A percentile compares a stretch with the other conserved stretches of the same genome.
phyloP scores from a whole-genome alignment of 2,888 invertebrate species.

The Eumacrocentrus americanus region DNA sequence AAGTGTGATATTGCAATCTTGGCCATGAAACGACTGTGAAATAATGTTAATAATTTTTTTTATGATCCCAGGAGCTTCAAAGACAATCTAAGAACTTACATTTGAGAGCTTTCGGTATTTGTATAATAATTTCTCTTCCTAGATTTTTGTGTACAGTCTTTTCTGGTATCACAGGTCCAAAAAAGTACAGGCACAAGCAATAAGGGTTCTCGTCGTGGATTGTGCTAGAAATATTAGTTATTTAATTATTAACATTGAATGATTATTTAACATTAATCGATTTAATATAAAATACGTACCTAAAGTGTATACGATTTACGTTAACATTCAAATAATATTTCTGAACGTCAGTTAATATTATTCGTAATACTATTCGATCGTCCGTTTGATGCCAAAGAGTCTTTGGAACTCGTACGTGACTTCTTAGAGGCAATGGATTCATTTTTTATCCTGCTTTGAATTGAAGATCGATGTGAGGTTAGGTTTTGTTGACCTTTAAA shows the following conservation, averaged over 20 bases:
- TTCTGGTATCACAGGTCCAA: slow-evolving; percentile 52
- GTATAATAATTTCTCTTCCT: slow-evolving; percentile 51
- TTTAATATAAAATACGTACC: slow-evolving; percentile 39
- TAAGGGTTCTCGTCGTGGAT: slow-evolving; percentile 41
- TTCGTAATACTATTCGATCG: slow-evolving; percentile 43
- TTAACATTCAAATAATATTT: slow-evolving; percentile 49
- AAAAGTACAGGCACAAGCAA: slow-evolving; percentile 47
- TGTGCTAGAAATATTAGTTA: slow-evolving; percentile 40
- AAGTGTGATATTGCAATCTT: slow-evolving; percentile 42
- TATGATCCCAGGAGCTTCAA: not conserved
- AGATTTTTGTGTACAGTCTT: slow-evolving; percentile 46
- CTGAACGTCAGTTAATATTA: slow-evolving; percentile 48
- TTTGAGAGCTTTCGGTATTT: slow-evolving; percentile 49
- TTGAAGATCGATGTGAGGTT: no score
- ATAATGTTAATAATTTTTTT: not conserved
- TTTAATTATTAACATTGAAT: not conserved
- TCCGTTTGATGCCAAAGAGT: slow-evolving; percentile 56
- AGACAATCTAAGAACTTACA: slow-evolving; percentile 40
- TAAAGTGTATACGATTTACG: slow-evolving; percentile 47
- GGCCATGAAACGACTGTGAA: slow-evolving; percentile 47
- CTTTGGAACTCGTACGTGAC: slow-evolving; percentile 39
- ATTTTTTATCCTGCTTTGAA: no score
- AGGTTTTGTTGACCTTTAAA: no score
- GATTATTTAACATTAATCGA: not conserved
- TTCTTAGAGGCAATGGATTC: slow-evolving; percentile 8